These are phyloP conservation scores for Menidia menidia DNA, from an alignment of 2,797 vertebrate genomes.

Conservation along the genomic window DNA sequence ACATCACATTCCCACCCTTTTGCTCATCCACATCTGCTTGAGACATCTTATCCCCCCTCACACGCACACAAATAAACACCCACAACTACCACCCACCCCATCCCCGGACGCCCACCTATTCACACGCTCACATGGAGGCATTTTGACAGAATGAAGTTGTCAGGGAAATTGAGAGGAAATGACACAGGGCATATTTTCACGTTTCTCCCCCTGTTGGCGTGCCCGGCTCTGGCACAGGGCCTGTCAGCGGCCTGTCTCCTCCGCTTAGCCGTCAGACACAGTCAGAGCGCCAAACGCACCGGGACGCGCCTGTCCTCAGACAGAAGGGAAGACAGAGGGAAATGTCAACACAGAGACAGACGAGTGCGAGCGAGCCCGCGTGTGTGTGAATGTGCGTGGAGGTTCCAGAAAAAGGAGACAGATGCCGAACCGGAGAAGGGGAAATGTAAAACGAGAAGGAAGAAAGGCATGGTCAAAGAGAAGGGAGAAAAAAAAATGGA, in stretches of 20 bases:
- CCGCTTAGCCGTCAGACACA: conserved; percentile 77
- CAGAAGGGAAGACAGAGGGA: conserved; percentile 59
- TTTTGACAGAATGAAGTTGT: conserved; percentile 78
- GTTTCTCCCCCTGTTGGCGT: conserved; percentile 80
- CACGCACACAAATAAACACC: conserved; percentile 45
- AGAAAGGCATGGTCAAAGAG: conserved; percentile 6
- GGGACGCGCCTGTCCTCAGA: conserved; percentile 69
- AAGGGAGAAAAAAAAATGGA: conserved; percentile 10
- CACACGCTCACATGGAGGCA: conserved; percentile 49
- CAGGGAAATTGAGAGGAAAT: conserved; percentile 78
- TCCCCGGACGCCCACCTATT: conserved; percentile 50
- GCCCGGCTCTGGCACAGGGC: conserved; percentile 69
- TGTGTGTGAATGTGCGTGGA: conserved; percentile 2
- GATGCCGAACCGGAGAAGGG: conserved; percentile 6
- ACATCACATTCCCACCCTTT: conserved; percentile 53
- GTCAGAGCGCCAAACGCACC: conserved; percentile 65
- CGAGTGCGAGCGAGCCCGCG: conserved; percentile 2
- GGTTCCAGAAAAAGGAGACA: conserved; percentile 32
- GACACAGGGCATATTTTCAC: conserved; percentile 84
- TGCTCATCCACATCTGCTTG: conserved; percentile 43
- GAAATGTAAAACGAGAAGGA: conserved; percentile 21
- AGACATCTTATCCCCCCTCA: conserved; percentile 47
- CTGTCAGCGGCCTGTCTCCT: conserved; percentile 84
- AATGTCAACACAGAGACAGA: conserved; percentile 47
- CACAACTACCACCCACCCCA: too few species aligned